These are phyloP conservation scores for Artibeus jamaicensis DNA, from an alignment of 2,797 vertebrate genomes.

Conservation along the genomic window DNA sequence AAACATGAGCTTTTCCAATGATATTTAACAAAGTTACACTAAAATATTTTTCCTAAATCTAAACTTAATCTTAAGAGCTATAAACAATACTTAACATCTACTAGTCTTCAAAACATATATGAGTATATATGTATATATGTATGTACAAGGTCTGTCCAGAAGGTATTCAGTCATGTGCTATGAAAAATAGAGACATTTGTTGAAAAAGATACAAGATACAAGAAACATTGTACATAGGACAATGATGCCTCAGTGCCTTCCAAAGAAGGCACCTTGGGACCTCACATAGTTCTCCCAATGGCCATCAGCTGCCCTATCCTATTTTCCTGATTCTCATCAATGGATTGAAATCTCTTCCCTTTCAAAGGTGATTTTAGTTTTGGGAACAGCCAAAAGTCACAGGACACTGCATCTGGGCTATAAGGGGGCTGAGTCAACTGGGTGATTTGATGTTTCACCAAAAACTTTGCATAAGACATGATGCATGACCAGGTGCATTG, in stretches of 20 bases:
- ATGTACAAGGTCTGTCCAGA: background rate
- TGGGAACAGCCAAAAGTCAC: background rate
- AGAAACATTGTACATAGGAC: background rate
- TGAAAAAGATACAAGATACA: background rate
- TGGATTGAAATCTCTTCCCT: background rate
- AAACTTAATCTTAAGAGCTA: background rate
- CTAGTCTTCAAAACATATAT: background rate
- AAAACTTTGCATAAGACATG: background rate
- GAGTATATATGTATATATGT: accelerated
- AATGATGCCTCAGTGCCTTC: background rate
- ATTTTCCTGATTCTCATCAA: background rate
- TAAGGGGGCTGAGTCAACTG: background rate
- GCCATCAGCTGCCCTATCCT: background rate
- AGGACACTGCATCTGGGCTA: background rate
- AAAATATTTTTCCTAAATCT: background rate
- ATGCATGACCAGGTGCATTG: background rate
- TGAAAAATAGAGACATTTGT: too few species aligned
- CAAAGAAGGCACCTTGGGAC: background rate
- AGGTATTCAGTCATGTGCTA: too few species aligned
- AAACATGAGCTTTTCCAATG: background rate
- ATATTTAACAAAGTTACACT: background rate
- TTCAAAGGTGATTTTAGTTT: background rate
- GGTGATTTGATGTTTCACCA: background rate
- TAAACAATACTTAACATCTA: background rate
- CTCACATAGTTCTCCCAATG: background rate